phyloP scores from a whole-genome alignment of 2,888 invertebrate genomes.

The Papilio elwesi region DNA sequence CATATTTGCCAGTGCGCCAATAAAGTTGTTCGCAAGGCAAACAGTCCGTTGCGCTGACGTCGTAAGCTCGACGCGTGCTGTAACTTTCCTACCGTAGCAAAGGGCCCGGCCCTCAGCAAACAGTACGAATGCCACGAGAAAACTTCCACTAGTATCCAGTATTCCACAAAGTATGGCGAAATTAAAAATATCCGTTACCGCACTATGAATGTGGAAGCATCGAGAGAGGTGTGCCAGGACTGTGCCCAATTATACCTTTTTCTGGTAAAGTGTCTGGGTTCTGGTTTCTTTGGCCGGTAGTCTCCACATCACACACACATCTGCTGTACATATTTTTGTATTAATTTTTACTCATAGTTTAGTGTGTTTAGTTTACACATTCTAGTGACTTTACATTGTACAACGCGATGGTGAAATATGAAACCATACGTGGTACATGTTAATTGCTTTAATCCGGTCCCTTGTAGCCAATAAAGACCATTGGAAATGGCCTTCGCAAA shows the following conservation, averaged over 20 bases:
- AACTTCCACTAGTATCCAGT: conserved; percentile 13
- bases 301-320: too few species aligned
- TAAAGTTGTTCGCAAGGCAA: conserved; percentile 11
- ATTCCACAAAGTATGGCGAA: too few species aligned
- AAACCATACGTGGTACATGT: neutral
- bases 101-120: conserved; percentile 17
- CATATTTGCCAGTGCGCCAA: conserved; percentile 1
- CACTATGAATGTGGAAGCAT: too few species aligned
- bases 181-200: too few species aligned
- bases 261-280: too few species aligned
- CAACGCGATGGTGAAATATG: neutral
- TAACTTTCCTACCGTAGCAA: neutral
- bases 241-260: too few species aligned
- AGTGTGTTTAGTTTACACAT: too few species aligned
- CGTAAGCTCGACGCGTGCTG: neutral
- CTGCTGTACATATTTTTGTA: too few species aligned
- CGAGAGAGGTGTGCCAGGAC: too few species aligned
- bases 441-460: conserved; percentile 17
- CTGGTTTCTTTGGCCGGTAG: too few species aligned
- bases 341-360: too few species aligned
- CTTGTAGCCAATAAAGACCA: neutral
- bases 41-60: neutral
- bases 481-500: conserved; percentile 1
- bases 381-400: neutral
- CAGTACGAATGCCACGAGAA: neutral